Conservation (phyloP, 2,797 vertebrate genomes). For the Hapalemur alaotrensis region DNA sequence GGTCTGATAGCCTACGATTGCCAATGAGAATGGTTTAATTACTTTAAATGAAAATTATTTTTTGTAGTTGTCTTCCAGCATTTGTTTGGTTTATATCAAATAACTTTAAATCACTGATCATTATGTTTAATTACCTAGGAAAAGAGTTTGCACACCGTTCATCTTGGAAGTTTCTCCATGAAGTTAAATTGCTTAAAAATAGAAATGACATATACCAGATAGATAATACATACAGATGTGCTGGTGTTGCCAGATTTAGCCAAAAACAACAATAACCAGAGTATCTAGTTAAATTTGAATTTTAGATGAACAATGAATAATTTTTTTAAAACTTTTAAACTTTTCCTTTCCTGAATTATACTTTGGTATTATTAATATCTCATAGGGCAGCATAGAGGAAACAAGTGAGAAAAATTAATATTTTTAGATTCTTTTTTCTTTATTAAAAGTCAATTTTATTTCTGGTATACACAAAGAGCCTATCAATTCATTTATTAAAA, state of each 20-base stretch:
- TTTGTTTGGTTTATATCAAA: conserved; percentile 54
- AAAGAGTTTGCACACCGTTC: conserved; percentile 13
- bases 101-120: conserved; percentile 30
- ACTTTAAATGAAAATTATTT: conserved; percentile 14
- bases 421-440: conserved; percentile 35
- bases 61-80: neutral
- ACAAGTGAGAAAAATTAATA: neutral
- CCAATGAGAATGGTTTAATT: neutral
- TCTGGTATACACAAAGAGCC: neutral
- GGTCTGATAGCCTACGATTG: neutral
- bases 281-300: neutral
- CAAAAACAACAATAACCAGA: neutral
- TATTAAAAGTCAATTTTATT: conserved; percentile 32
- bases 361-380: neutral
- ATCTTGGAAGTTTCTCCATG: conserved; percentile 22
- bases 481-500: neutral
- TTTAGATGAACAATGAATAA: neutral
- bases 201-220: neutral
- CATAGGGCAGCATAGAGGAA: neutral
- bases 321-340: neutral
- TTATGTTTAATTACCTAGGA: conserved; percentile 16
- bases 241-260: neutral
- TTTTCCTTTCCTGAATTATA: neutral
- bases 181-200: conserved; percentile 36
- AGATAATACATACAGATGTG: neutral